A percentile compares a stretch with the other conserved stretches of the same genome.
Conservation (phyloP, 2,888 invertebrate species). For the Drosophila melanosoma region DNA sequence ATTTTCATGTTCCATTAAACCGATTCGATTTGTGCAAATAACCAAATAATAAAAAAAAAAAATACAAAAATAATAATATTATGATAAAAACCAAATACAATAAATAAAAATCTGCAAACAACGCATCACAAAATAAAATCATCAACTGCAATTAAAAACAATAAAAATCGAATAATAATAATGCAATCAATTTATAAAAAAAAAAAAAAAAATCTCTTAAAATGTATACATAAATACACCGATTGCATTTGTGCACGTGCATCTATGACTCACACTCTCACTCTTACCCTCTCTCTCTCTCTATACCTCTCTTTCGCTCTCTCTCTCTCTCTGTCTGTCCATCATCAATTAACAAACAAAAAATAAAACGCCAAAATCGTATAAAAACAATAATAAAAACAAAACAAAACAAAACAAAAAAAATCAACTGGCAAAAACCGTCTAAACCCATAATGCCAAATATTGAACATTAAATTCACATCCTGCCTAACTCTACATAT, state of each 20-base stretch:
- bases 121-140: constrained; percentile 48
- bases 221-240: constrained; percentile 82
- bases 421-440: constrained; percentile 26
- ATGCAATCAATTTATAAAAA: constrained; percentile 29
- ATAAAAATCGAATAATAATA: constrained; percentile 47
- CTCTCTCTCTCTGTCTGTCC: not conserved
- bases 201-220: constrained; percentile 45
- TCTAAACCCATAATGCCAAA: constrained; percentile 40
- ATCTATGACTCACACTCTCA: constrained; percentile 25
- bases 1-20: constrained; percentile 83
- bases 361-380: constrained; percentile 29
- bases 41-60: constrained; percentile 50
- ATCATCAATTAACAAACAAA: constrained; percentile 52
- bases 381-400: constrained; percentile 15
- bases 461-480: constrained; percentile 13
- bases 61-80: constrained; percentile 37
- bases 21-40: constrained; percentile 80
- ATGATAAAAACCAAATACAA: constrained; percentile 29
- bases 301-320: too few species aligned
- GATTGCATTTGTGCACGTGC: constrained; percentile 77
- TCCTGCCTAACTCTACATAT: constrained; percentile 41
- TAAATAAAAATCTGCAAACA: constrained; percentile 44
- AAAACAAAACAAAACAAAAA: not conserved
- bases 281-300: not conserved
- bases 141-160: constrained; percentile 52